A percentile compares a stretch with the other conserved stretches of the same genome.
Evolutionary conservation across 2,113 vertebrate species (phyloP).

Genomic region (Furnarius figulus): DNA sequence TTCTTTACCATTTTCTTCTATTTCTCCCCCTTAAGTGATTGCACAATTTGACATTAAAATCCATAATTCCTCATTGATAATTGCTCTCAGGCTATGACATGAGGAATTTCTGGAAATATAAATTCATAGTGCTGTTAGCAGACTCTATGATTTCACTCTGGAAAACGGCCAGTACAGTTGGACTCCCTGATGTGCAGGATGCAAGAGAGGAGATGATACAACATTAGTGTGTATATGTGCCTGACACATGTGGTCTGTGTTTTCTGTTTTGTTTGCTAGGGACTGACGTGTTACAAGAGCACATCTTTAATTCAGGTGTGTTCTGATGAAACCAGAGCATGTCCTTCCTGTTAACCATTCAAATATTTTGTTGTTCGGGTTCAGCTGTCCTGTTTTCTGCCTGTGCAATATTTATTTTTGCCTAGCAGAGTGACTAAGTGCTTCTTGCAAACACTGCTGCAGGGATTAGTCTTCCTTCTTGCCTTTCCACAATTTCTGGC

Average conservation of each 20-base stretch:
- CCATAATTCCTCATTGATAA: conserved; percentile 44
- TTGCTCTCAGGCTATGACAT: conserved; percentile 32
- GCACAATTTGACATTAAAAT: conserved; percentile 13
- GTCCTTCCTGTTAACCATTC: neutral
- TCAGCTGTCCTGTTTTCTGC: neutral
- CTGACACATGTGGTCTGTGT: neutral
- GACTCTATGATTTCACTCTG: conserved; percentile 43
- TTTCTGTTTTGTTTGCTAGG: neutral
- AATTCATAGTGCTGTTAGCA: conserved; percentile 32
- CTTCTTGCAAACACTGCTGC: neutral
- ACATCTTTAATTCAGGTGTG: neutral
- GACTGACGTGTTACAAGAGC: neutral
- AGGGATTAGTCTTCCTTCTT: neutral
- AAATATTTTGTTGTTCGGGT: neutral
- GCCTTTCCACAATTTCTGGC: neutral
- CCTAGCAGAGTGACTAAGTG: neutral
- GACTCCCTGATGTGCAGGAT: neutral
- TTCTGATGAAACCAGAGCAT: neutral
- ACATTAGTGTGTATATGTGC: neutral
- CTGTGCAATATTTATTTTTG: neutral
- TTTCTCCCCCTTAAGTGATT: neutral
- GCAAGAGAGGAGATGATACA: neutral
- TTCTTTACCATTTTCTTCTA: neutral
- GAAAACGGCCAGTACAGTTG: conserved; percentile 9
- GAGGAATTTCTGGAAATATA: conserved; percentile 22